Evolutionary conservation across 2,797 vertebrate genomes (phyloP).

Genomic region (Karalla daura): DNA sequence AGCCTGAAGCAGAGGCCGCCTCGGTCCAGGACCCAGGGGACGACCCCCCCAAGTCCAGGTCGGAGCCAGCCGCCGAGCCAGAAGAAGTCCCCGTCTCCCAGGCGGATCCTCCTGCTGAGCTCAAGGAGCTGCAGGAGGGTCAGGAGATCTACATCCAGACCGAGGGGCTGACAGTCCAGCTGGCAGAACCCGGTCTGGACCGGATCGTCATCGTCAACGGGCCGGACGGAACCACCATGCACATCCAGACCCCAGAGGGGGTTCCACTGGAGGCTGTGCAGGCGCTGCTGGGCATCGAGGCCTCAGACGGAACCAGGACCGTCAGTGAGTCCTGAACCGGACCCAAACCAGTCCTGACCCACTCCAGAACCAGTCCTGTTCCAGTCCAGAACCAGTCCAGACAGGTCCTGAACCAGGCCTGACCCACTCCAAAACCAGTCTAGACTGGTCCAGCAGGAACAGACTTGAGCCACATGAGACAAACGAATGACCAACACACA

Average conservation of each 20-base stretch:
- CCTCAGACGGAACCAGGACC: conserved; percentile 68
- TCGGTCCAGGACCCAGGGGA: conserved; percentile 19
- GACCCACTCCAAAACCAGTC: conserved; percentile 2
- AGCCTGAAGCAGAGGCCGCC: background rate
- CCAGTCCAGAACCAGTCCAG: background rate
- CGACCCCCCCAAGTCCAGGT: conserved; percentile 9
- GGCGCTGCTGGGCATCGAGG: conserved; percentile 84
- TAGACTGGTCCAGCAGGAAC: too few species aligned
- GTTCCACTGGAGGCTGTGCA: conserved; percentile 85
- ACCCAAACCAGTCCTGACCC: background rate
- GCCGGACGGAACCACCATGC: conserved; percentile 83
- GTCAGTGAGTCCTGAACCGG: conserved; percentile 46
- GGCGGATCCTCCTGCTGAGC: background rate
- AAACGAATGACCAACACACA: too few species aligned
- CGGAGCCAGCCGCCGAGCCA: conserved; percentile 8
- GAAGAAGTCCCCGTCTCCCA: conserved; percentile 14
- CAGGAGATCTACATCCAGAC: conserved; percentile 87
- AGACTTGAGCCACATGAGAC: too few species aligned
- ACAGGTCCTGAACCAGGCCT: background rate
- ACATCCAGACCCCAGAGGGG: conserved; percentile 81
- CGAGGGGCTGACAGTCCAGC: conserved; percentile 83
- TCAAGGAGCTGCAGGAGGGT: conserved; percentile 75
- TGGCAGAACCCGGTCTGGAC: conserved; percentile 80
- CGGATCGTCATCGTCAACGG: conserved; percentile 83
- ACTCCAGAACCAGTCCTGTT: conserved; percentile 7